Base-by-base conservation (phyloP, 2,888 invertebrate genomes). In the Epirrhoe tristata region DNA sequence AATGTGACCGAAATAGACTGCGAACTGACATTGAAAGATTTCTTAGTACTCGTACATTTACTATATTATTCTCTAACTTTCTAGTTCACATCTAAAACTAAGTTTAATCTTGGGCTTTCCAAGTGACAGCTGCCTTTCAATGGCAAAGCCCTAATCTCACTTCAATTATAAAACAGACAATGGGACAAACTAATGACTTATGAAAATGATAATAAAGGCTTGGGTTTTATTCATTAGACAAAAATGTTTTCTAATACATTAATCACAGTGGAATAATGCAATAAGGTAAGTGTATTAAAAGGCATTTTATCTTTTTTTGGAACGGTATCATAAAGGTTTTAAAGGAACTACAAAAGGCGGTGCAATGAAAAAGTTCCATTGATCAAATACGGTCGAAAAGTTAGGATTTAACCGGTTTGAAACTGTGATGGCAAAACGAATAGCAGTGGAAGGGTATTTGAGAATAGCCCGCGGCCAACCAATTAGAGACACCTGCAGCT, bases 401-500 rank as follows among this genome's bases (percentile, higher is more conserved):
- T 69, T 67, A 52, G 66, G 63, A 66, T 72, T 71, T 56, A 55
- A 66, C 55, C 59, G 51, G 63, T 59, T 72, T 60, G 60, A 70
- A 70, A 69, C 66, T 66, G 34, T 60, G 14, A 55, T 53, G 59
- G 61, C 63, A 59, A 51, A 58, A 62, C 62, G 58, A 64, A 70
- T 66, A 63, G 65, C 46, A 58, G 63, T 68, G 58, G 39, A 51
- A 53, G 51, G 66, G 56, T 69, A 66, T 70, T 72, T 63, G 69
- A 63, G 60, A 66, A 72, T 63, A 50, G 58, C 67, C 64, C 58
- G 58, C 58, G 66, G 66, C 51, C 46, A 17, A 65, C 61, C 70
- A 71, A 70, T 73, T 74, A 71, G 53, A 70, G 54, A 67, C 71
- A 71, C 71, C 69, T 74, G 71, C 69, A 73, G 69, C 66, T 53